Evolutionary conservation across 2,797 vertebrate genomes (phyloP).

Genomic region (Hypotaenidia philippensis): DNA sequence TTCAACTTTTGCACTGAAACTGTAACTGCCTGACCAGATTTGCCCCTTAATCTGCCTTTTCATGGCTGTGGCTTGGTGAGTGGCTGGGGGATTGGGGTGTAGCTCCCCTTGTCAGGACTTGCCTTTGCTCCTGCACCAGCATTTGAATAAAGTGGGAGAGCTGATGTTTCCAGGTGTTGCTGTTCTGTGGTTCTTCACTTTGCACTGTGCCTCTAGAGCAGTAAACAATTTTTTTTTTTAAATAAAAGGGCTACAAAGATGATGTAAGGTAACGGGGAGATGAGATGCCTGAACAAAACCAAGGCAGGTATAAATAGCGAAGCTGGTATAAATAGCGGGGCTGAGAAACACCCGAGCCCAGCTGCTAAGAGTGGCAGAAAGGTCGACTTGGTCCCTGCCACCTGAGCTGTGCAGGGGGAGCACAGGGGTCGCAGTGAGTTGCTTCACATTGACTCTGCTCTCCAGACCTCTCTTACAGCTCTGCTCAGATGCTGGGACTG

Average conservation of each 20-base stretch:
- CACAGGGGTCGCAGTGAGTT: background rate
- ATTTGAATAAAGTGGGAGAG: background rate
- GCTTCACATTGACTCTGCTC: background rate
- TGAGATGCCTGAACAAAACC: background rate
- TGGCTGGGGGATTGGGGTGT: background rate
- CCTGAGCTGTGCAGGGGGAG: accelerated
- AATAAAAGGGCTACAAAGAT: background rate
- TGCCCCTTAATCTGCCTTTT: background rate
- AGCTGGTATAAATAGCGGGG: background rate
- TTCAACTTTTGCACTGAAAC: background rate
- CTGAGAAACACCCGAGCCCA: background rate
- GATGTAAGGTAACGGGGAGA: background rate
- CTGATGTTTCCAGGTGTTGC: background rate
- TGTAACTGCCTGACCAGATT: background rate
- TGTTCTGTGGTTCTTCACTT: background rate
- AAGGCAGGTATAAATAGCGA: background rate
- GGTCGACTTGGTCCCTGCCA: background rate
- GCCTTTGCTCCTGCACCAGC: background rate
- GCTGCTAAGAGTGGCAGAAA: background rate
- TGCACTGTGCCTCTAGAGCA: background rate
- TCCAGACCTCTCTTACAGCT: background rate
- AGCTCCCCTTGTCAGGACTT: background rate
- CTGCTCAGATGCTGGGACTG: accelerated
- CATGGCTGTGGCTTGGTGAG: background rate
- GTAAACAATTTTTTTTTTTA: background rate